Evolutionary conservation across 2,113 vertebrate genomes (phyloP), one percentile per base, ranked within the genome.

Genomic region (Stigmatopora nigra): DNA sequence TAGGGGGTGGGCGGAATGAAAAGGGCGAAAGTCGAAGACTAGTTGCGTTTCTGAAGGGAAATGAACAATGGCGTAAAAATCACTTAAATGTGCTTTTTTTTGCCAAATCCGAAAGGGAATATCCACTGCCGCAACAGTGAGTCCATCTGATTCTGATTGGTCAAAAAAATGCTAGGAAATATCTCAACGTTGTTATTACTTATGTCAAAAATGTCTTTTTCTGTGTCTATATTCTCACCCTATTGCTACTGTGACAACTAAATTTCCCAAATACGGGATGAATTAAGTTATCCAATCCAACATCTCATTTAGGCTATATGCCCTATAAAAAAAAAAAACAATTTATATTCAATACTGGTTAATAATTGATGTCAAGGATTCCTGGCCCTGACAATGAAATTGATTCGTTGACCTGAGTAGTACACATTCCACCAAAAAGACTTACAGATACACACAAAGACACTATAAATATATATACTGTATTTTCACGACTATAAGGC

Each of bases 61-160:
- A 59, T 20, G 70, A 73, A 71, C 61, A 69, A 72, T n/a, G 38
- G 61, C 22, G 16, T 19, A 44, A 65, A 65, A 76, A 80, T 64
- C 69, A 66, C 61, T 78, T 57, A 71, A 63, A 64, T 71, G 56
- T 64, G 66, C 70, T 78, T 77, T 68, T 53, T 31, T 31, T 31
- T 31, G 67, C 67, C 45, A 71, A 63, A 73, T 70, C 63, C 77
- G 71, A 72, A 48, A 8, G 61, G 60, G 61, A 71, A 65, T 67
- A 66, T 61, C 48, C 36, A 8, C 11, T 51, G 47, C 73, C 61
- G 35, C 65, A 53, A 70, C 58, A 65, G 48, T 53, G 15, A 31
- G 25, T 31, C 25, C 25, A 31, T 31, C 25, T n/a, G n/a, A n/a
- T n/a, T n/a, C n/a, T n/a, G 25, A 31, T 31, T 31, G 25, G 25